Conservation (phyloP, 2,888 invertebrate genomes). For the Furcula furcula region DNA sequence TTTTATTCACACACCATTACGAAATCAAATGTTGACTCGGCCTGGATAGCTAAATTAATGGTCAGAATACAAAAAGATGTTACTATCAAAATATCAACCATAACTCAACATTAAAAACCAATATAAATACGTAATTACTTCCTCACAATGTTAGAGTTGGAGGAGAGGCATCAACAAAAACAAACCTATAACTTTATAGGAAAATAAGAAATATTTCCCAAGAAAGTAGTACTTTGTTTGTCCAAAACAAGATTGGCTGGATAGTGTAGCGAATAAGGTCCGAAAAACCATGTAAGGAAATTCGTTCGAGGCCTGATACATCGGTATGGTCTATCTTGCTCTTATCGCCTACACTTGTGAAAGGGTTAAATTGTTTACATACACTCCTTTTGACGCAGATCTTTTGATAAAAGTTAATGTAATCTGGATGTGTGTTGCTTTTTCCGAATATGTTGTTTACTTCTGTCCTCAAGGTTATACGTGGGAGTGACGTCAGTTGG, state of each 20-base stretch:
- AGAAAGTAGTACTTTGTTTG: slow-evolving; percentile 34
- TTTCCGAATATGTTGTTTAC: no score
- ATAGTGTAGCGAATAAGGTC: slow-evolving; percentile 32
- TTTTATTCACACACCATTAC: no score
- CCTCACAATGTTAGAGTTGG: slow-evolving; percentile 4
- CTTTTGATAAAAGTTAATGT: slow-evolving; percentile 9
- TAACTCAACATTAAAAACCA: slow-evolving; percentile 6
- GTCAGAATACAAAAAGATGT: no score
- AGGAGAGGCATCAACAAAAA: slow-evolving; percentile 43
- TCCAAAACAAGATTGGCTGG: slow-evolving; percentile 31
- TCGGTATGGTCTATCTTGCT: slow-evolving; percentile 20
- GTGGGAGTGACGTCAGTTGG: no score
- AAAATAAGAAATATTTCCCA: slow-evolving; percentile 40
- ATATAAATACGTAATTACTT: slow-evolving; percentile 12
- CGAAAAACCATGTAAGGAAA: slow-evolving; percentile 31
- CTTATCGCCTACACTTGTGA: slow-evolving; percentile 17
- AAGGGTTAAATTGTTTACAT: slow-evolving; percentile 28
- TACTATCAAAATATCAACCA: not conserved
- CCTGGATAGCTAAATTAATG: no score
- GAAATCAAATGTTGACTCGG: no score
- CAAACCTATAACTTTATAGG: slow-evolving; percentile 55
- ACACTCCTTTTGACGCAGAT: slow-evolving; percentile 15
- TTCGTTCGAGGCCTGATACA: slow-evolving; percentile 23
- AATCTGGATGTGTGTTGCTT: not conserved
- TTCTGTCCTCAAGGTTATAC: no score